Evolutionary conservation across 2,888 invertebrate species (phyloP).

Genomic region (Hypselothyrea guttata): DNA sequence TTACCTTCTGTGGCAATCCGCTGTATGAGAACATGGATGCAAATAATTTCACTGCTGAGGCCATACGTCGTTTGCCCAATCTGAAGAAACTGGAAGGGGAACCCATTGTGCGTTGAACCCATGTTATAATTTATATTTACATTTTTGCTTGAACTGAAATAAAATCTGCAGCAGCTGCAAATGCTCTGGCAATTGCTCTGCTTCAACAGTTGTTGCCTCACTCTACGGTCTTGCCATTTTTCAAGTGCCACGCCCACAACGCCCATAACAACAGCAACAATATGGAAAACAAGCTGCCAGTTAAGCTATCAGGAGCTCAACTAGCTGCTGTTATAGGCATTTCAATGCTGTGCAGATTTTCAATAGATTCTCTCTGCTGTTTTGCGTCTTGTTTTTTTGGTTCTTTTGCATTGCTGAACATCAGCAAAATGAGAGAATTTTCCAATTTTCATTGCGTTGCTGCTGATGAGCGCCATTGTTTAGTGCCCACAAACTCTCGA

Average conservation of each 20-base stretch:
- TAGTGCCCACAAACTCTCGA: constrained; percentile 22
- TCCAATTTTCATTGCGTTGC: constrained; percentile 69
- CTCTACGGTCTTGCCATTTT: constrained; percentile 3
- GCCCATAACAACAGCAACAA: too few species aligned
- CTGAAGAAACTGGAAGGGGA: constrained; percentile 92
- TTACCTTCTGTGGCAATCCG: constrained; percentile 92
- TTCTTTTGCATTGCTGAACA: constrained; percentile 38
- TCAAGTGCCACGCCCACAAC: constrained; percentile 2
- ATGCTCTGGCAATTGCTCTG: constrained; percentile 1
- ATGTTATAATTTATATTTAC: neutral
- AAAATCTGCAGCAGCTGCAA: constrained; percentile 32
- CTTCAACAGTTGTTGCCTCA: neutral
- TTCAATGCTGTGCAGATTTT: constrained; percentile 35
- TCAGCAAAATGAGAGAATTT: constrained; percentile 45
- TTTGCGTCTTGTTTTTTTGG: constrained; percentile 26
- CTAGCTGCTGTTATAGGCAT: constrained; percentile 17
- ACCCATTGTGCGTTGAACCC: constrained; percentile 54
- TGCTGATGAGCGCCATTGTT: constrained; percentile 74
- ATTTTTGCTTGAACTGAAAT: constrained; percentile 29
- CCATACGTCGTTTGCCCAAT: constrained; percentile 87
- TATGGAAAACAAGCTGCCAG: constrained; percentile 8
- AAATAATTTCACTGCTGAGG: constrained; percentile 88
- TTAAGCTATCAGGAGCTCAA: constrained; percentile 28
- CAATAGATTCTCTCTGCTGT: too few species aligned
- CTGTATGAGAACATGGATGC: constrained; percentile 88